Percentiles rank a stretch among this genome's conserved stretches.
Evolutionary conservation across 2,888 invertebrate genomes (phyloP).

Genomic region (Noctua janthina): DNA sequence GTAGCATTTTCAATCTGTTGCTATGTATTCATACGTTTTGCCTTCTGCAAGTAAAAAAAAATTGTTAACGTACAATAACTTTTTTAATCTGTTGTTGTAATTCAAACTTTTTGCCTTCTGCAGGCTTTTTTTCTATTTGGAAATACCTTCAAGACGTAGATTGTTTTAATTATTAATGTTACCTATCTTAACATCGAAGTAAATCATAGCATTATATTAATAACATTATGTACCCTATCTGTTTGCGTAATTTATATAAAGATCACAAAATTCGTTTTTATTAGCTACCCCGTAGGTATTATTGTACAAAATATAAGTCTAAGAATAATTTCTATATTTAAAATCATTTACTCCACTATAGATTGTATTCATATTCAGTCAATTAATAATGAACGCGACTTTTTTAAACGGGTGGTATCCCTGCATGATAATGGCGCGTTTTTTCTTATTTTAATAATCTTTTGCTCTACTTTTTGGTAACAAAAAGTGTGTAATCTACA

Average conservation of each 20-base stretch:
- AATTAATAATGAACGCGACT: conserved; percentile 49
- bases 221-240: conserved; percentile 7
- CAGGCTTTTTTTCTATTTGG: neutral
- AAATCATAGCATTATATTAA: conserved; percentile 14
- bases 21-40: conserved; percentile 30
- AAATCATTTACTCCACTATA: conserved; percentile 67
- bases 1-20: conserved; percentile 38
- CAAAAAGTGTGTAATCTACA: conserved; percentile 57
- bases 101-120: conserved; percentile 22
- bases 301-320: conserved; percentile 68
- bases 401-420: conserved; percentile 41
- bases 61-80: conserved; percentile 7
- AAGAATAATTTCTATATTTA: conserved; percentile 60
- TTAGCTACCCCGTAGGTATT: conserved; percentile 57
- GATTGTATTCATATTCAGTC: conserved; percentile 55
- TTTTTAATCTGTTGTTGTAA: conserved; percentile 35
- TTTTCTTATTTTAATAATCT: conserved; percentile 16
- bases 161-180: conserved; percentile 8
- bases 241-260: conserved; percentile 38
- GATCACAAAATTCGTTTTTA: conserved; percentile 41
- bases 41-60: neutral
- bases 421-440: conserved; percentile 47
- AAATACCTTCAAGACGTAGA: conserved; percentile 32
- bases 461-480: conserved; percentile 45
- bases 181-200: conserved; percentile 20